These are phyloP conservation scores for Erebia palarica DNA, from an alignment of 2,888 invertebrate genomes.

Conservation along the genomic window DNA sequence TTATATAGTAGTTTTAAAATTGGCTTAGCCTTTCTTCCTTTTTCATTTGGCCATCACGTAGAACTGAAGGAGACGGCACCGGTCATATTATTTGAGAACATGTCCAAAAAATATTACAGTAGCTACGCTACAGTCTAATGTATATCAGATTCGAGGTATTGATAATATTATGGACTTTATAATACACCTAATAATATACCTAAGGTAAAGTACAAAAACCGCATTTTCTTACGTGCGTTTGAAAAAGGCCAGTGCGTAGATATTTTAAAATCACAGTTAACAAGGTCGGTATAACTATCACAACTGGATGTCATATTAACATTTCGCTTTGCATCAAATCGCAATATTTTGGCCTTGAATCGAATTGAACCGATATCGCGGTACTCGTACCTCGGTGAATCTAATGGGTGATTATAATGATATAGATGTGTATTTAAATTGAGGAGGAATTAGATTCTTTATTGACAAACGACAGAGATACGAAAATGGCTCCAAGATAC, in stretches of 20 bases:
- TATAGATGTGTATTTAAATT: slow-evolving; percentile 23
- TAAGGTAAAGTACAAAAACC: too few relatives aligned
- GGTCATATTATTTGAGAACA: too few relatives aligned
- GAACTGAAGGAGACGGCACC: too few relatives aligned
- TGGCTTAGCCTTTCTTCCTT: too few relatives aligned
- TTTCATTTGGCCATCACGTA: too few relatives aligned
- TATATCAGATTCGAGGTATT: too few relatives aligned
- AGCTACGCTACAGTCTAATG: too few relatives aligned
- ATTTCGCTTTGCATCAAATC: slow-evolving; percentile 17
- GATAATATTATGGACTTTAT: too few relatives aligned
- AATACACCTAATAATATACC: too few relatives aligned
- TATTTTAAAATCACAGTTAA: slow-evolving; percentile 10
- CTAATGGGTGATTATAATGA: slow-evolving; percentile 31
- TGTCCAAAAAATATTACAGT: too few relatives aligned
- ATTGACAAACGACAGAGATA: slow-evolving; percentile 4
- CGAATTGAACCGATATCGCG: slow-evolving; percentile 24
- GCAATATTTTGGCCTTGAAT: slow-evolving; percentile 30
- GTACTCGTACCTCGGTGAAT: slow-evolving; percentile 15
- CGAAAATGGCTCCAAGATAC: background rate
- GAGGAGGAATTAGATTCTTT: slow-evolving; percentile 14
- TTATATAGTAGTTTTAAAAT: too few relatives aligned
- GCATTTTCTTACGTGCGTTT: slow-evolving; percentile 4
- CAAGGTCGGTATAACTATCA: background rate
- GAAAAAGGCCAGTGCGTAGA: slow-evolving; percentile 6
- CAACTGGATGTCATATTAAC: slow-evolving; percentile 9